Percentiles rank a stretch among this genome's conserved stretches.
phyloP scores from a whole-genome alignment of 1,140 invertebrate species.

The Probaryconus sp. region DNA sequence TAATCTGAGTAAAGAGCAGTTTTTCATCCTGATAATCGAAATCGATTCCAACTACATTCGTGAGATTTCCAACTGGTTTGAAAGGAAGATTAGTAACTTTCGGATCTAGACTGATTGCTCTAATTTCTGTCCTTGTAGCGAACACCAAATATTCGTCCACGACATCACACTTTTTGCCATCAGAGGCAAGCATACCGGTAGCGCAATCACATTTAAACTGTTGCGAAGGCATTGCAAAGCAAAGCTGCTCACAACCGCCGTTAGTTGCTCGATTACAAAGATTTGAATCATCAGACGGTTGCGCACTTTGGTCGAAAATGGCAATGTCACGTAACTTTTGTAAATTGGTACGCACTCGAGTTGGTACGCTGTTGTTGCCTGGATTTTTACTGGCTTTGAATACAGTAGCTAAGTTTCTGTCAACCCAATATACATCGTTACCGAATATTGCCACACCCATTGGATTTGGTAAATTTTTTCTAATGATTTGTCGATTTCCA shows the following conservation, averaged over 20 bases:
- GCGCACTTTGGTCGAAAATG: constrained; percentile 92
- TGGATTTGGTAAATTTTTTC: constrained; percentile 94
- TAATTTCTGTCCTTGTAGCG: constrained; percentile 93
- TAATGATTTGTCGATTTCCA: constrained; percentile 88
- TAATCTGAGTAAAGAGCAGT: constrained; percentile 93
- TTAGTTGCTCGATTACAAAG: constrained; percentile 87
- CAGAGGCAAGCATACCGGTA: constrained; percentile 84
- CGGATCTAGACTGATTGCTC: constrained; percentile 90
- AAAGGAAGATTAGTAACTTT: constrained; percentile 90
- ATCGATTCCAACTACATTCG: constrained; percentile 97
- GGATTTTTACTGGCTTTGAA: constrained; percentile 90
- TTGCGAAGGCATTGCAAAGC: constrained; percentile 90
- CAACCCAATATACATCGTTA: constrained; percentile 95
- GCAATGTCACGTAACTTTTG: constrained; percentile 91
- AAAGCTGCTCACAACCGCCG: constrained; percentile 94
- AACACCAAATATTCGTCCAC: constrained; percentile 94
- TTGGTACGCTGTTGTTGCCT: constrained; percentile 83
- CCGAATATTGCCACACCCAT: constrained; percentile 94
- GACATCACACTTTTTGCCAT: constrained; percentile 86
- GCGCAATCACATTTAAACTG: constrained; percentile 89
- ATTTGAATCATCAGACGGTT: constrained; percentile 88
- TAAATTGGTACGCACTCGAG: constrained; percentile 88
- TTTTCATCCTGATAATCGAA: constrained; percentile 94
- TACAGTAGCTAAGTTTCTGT: constrained; percentile 93
- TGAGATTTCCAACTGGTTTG: constrained; percentile 91